phyloP scores from a whole-genome alignment of 1,140 invertebrate genomes.

The Brachionus asplanchnoidis region DNA sequence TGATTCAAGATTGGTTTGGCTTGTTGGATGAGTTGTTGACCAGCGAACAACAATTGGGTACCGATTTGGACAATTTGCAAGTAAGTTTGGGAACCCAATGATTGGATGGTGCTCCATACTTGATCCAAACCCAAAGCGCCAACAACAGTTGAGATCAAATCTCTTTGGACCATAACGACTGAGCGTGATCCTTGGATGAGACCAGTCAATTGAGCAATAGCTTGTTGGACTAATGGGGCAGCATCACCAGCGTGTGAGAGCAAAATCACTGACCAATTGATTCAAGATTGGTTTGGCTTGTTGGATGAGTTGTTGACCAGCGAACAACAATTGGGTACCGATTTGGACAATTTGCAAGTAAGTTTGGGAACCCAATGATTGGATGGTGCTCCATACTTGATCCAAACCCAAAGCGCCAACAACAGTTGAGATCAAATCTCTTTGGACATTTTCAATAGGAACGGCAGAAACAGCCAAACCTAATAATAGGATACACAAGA shows the following conservation, averaged over 20 bases:
- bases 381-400: neutral
- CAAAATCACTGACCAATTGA: constrained; percentile 16
- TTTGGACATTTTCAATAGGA: neutral
- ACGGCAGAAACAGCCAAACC: neutral
- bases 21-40: too few species aligned
- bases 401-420: neutral
- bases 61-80: too few species aligned
- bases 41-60: too few species aligned
- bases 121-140: too few species aligned
- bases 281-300: constrained; percentile 26
- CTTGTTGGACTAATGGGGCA: neutral
- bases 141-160: too few species aligned
- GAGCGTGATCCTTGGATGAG: neutral
- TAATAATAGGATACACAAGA: neutral
- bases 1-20: too few species aligned
- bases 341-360: neutral
- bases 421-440: neutral
- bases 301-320: constrained; percentile 6
- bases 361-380: neutral
- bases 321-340: constrained; percentile 35
- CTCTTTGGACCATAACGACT: too few species aligned
- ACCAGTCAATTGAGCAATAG: neutral
- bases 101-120: too few species aligned
- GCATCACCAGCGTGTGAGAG: constrained; percentile 4
- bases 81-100: too few species aligned